Conservation (phyloP, 1,140 invertebrate species). For the Drosophila ananassae region DNA sequence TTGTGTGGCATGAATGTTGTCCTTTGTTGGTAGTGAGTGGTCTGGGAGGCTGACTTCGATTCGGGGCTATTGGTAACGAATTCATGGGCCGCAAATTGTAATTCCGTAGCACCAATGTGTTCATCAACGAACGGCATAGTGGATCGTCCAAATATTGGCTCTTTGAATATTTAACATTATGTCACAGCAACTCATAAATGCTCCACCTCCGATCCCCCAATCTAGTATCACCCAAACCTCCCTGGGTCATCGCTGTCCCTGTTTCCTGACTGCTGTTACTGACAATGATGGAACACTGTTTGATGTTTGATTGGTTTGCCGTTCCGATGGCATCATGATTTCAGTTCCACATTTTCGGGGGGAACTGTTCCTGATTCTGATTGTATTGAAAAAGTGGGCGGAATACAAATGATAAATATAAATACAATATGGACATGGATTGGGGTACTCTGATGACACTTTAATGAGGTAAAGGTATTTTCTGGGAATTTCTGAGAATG, state of each 20-base stretch:
- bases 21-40: conserved; percentile 59
- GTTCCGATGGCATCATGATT: conserved; percentile 60
- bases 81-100: conserved; percentile 67
- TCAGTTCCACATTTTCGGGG: conserved; percentile 16
- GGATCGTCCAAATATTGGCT: conserved; percentile 24
- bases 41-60: conserved; percentile 6
- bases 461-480: conserved; percentile 27
- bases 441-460: conserved; percentile 3
- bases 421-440: conserved; percentile 18
- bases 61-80: conserved; percentile 18
- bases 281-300: conserved; percentile 75
- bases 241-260: conserved; percentile 9
- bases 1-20: conserved; percentile 65
- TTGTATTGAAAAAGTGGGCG: conserved; percentile 4
- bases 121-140: conserved; percentile 18
- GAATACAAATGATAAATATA: conserved; percentile 46
- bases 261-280: conserved; percentile 31
- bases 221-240: background rate
- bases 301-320: conserved; percentile 66
- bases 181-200: conserved; percentile 51
- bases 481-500: background rate
- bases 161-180: conserved; percentile 61
- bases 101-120: conserved; percentile 21
- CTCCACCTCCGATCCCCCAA: conserved; percentile 20
- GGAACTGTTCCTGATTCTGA: conserved; percentile 8